Evolutionary conservation across 2,888 invertebrate genomes (phyloP).

Genomic region (Conus canariensis): DNA sequence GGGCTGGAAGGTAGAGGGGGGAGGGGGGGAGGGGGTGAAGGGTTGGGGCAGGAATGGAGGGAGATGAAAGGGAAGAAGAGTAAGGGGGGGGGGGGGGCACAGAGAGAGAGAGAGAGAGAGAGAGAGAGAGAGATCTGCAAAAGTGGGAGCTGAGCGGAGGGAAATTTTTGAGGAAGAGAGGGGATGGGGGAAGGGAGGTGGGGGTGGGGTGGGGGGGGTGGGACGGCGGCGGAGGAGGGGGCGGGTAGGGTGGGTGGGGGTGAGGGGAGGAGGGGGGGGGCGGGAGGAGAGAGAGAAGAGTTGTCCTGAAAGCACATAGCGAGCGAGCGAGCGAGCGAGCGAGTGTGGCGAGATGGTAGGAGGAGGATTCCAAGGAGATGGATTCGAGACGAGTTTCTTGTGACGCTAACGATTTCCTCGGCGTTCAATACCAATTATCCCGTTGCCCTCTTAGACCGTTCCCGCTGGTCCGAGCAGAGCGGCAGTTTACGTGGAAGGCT

Average conservation of each 20-base stretch:
- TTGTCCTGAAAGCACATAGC: not conserved
- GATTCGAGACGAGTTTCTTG: not conserved
- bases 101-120: not conserved
- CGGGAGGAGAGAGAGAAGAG: not conserved
- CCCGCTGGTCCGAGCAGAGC: no score
- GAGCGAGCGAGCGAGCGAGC: not conserved
- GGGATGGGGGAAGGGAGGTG: no score
- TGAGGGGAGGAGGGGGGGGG: not conserved
- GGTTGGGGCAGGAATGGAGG: no score
- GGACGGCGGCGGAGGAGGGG: not conserved
- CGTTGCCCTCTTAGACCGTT: not conserved
- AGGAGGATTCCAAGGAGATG: not conserved
- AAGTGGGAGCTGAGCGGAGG: no score
- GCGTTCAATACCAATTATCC: not conserved
- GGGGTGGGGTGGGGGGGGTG: no score
- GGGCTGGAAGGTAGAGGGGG: not conserved
- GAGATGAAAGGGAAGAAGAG: no score
- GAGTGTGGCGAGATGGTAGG: not conserved
- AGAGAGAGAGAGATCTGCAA: not conserved
- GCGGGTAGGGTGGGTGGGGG: not conserved
- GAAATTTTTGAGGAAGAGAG: no score
- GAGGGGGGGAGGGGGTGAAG: no score
- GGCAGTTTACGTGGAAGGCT: not conserved
- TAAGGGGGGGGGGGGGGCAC: no score
- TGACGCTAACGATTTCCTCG: not conserved